A percentile compares a stretch with the other conserved stretches of the same genome.
Evolutionary conservation across 2,113 vertebrate species (phyloP).

Genomic region (Polypterus senegalus): DNA sequence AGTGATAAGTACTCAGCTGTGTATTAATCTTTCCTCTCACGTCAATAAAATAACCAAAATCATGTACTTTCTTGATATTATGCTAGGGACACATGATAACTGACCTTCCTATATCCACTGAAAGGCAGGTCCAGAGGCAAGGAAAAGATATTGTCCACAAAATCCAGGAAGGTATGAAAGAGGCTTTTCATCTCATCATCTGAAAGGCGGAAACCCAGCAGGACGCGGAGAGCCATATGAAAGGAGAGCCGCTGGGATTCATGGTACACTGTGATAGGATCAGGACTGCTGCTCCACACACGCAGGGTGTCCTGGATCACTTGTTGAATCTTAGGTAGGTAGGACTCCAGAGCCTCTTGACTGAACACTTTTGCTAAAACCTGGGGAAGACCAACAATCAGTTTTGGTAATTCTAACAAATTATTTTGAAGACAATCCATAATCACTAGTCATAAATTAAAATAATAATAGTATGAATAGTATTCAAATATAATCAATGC

Average conservation of each 20-base stretch:
- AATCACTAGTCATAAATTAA: too few species aligned
- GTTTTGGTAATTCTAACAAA: too few species aligned
- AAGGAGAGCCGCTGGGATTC: conserved; percentile 88
- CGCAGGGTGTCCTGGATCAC: conserved; percentile 89
- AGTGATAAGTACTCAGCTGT: too few species aligned
- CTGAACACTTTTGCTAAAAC: conserved; percentile 96
- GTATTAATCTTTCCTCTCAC: too few species aligned
- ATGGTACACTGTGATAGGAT: conserved; percentile 87
- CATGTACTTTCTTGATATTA: neutral
- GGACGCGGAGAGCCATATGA: conserved; percentile 85
- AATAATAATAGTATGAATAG: too few species aligned
- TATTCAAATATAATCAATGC: too few species aligned
- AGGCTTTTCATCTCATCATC: conserved; percentile 79
- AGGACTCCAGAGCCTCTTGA: conserved; percentile 84
- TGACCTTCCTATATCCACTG: conserved; percentile 84
- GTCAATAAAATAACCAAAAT: too few species aligned
- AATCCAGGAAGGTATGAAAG: conserved; percentile 87
- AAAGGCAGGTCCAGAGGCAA: conserved; percentile 90
- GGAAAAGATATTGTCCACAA: conserved; percentile 93
- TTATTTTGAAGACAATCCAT: too few species aligned
- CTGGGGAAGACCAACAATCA: conserved; percentile 30
- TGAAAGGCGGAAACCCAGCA: conserved; percentile 81
- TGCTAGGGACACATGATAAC: conserved; percentile 9
- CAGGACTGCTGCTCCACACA: conserved; percentile 81
- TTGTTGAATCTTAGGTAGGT: conserved; percentile 90